Evolutionary conservation across 2,888 invertebrate species (phyloP), one percentile per base, ranked within the genome.

Genomic region (Lithosia quadra): DNA sequence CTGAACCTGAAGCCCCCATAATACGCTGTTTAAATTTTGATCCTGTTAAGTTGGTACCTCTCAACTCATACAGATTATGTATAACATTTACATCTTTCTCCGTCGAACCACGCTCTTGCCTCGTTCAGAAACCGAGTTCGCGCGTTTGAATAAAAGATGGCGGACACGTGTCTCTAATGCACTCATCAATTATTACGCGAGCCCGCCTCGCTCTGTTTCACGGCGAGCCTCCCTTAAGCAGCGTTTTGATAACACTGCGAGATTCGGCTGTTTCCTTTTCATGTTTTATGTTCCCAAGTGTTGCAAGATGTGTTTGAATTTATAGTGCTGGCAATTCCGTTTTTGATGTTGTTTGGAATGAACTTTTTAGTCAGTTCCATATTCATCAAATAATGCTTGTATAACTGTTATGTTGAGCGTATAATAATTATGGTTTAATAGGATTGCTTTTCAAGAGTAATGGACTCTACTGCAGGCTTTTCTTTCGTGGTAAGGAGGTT

Each of bases 81-180:
- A 78, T 75, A 74, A 80, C 79, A 82, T 82, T 80, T 74, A 75
- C 76, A 72, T 78, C 75, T 67, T 67, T 57, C 28, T 28, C 67
- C 72, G 72, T 72, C 70, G 63, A 59, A 65, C 58, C 24, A 58
- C 53, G 57, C 66, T 55, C 65, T 53, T 62, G 67, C 75, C 69
- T 72, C 78, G 76, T 79, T 75, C 77, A 75, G 72, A 63, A 73
- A 74, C 80, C 70, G 79, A 80, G 81, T 80, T 81, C 78, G 66
- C 78, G 66, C 76, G 77, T 71, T 75, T 93, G 91, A 93, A 93
- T 93, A 92, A 93, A 91, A 92, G 87, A 92, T 93, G 88, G 78
- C 83, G 78, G 87, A 88, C 92, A 90, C 89, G 91, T 92, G 93
- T 93, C 88, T 89, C 91, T 94, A 93, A 93, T 94, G 93, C 92